Conservation (phyloP, 2,113 vertebrate species). For the Ceyx cyanopectus region DNA sequence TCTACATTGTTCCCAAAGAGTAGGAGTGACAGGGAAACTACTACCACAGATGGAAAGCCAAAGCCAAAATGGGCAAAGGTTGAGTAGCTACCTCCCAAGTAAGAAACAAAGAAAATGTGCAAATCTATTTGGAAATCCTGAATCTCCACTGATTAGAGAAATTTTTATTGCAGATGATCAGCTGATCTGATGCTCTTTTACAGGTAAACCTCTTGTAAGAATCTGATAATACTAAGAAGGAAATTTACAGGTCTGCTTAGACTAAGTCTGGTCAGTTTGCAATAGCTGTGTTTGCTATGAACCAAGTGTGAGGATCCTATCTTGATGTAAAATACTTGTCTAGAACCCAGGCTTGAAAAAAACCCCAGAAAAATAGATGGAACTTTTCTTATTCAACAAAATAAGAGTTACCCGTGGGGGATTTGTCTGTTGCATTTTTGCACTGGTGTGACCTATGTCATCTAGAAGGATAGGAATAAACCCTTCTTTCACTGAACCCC, state of each 20-base stretch:
- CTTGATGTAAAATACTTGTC: neutral
- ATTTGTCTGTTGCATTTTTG: neutral
- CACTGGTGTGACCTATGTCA: neutral
- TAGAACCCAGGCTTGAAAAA: neutral
- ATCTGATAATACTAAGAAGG: neutral
- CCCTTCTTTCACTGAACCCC: neutral
- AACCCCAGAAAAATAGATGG: neutral
- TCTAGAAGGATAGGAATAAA: neutral
- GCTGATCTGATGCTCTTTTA: neutral
- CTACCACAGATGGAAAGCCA: neutral
- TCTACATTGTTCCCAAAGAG: constrained; percentile 1
- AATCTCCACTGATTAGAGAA: neutral
- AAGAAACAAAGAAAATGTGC: neutral
- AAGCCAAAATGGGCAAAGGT: neutral
- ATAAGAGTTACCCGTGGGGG: neutral
- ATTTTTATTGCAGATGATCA: neutral
- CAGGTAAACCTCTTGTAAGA: neutral
- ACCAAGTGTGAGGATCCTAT: neutral
- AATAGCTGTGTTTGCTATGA: neutral
- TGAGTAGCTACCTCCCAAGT: neutral
- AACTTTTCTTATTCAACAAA: neutral
- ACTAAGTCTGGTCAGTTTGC: neutral
- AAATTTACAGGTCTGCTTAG: neutral
- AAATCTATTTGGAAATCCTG: neutral
- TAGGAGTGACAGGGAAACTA: constrained; percentile 1